Percentiles rank a stretch among this genome's conserved stretches.
phyloP scores from a whole-genome alignment of 2,888 invertebrate species.

The Trissoscelio sp. region DNA sequence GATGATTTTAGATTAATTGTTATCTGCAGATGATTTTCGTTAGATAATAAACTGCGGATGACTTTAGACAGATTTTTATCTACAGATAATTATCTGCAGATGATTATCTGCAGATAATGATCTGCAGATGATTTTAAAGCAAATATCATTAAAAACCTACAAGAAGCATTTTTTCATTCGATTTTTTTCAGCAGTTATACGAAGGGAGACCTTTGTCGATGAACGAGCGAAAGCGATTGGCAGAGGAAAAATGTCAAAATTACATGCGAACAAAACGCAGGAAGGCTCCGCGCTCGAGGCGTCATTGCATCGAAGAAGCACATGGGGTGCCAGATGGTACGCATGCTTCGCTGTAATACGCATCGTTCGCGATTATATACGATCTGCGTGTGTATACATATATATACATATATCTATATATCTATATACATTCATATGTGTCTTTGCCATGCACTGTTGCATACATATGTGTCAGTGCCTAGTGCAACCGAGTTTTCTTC shows the following conservation, averaged over 20 bases:
- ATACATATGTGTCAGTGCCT: no score
- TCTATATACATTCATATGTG: slow-evolving; percentile 36
- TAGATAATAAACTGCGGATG: no score
- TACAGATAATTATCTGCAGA: no score
- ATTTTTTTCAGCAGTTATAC: slow-evolving; percentile 35
- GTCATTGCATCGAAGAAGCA: slow-evolving; percentile 71
- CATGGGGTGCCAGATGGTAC: slow-evolving; percentile 80
- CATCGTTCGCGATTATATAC: slow-evolving; percentile 67
- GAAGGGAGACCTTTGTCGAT: slow-evolving; percentile 52
- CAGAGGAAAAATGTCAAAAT: slow-evolving; percentile 74
- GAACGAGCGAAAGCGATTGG: slow-evolving; percentile 68
- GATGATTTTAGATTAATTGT: no score
- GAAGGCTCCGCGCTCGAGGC: slow-evolving; percentile 69
- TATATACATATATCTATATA: no score
- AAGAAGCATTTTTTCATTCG: no score
- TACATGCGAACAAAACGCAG: slow-evolving; percentile 73
- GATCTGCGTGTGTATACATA: slow-evolving; percentile 57
- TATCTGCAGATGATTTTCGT: no score
- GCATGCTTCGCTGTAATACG: slow-evolving; percentile 73
- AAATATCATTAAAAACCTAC: no score
- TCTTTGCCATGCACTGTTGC: no score
- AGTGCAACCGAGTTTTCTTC: slow-evolving; percentile 48
- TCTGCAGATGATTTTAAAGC: no score
- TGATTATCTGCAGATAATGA: no score
- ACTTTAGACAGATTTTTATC: no score